Evolutionary conservation across 2,797 vertebrate species (phyloP).

Genomic region (Heteromormyrus szaboi): DNA sequence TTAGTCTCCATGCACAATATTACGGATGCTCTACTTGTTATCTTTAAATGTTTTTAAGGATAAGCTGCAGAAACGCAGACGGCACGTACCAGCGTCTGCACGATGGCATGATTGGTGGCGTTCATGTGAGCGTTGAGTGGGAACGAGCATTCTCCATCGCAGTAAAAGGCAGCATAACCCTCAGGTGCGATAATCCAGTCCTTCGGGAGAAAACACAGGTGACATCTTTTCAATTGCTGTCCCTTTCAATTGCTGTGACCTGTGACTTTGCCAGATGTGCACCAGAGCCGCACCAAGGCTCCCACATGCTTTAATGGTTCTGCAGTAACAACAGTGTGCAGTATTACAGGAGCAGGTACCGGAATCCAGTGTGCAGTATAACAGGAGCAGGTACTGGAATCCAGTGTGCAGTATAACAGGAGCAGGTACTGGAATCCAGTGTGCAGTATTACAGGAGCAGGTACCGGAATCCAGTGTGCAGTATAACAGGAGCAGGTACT

Average conservation of each 20-base stretch:
- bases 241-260: neutral
- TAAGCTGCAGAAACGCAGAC: neutral
- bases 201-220: conserved; percentile 47
- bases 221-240: neutral
- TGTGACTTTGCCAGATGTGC: neutral
- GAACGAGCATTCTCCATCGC: conserved; percentile 96
- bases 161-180: conserved; percentile 97
- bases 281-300: neutral
- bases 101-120: conserved; percentile 96
- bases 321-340: neutral
- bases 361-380: neutral
- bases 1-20: neutral
- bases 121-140: conserved; percentile 99
- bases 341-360: neutral
- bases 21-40: neutral
- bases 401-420: neutral
- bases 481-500: neutral
- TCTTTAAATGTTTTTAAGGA: neutral
- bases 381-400: neutral
- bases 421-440: neutral
- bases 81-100: conserved; percentile 88
- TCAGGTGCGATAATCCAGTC: conserved; percentile 99
- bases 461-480: neutral
- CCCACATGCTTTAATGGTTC: neutral
- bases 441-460: neutral